Base-by-base conservation (phyloP, 30 jellyfish, hydroid and myxozoan species). In the Pseudorhiza aurosa region DNA sequence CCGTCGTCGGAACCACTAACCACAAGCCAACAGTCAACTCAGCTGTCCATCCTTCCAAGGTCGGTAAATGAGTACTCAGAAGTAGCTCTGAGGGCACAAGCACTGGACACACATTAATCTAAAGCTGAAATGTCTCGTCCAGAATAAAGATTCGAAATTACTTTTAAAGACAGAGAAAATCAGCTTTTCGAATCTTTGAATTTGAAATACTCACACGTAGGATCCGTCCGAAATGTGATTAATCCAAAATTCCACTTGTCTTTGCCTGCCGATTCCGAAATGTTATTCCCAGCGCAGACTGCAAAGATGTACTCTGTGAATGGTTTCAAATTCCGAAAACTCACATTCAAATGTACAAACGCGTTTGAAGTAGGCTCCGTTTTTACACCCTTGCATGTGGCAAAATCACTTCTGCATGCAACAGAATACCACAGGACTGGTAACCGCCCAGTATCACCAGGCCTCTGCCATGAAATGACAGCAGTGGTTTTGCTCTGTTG, bases 391-490 rank as follows among this genome's bases (percentile, higher is more conserved):
- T 28, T 35, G 39, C 87, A 74, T 17, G 19, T 31, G 10, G 11
- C 50, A 26, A 37, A 0, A 22, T 22, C 36, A 7, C 18, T 36
- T 19, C 12, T 58, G 87, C 87, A 74, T 2, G 19, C 12, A 18
- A 55, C 37, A 15, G 65, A 74, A 64, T 50, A 74, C 63, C 56
- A 74, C 3, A 74, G 47, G 33, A 36, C 50, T 5, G 50, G 50
- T 2, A 74, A 25, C 21, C 58, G 35, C 4, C 87, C 87, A 0
- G 65, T 49, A 5, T 15, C 37, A 19, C 30, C 31, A 3, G 89
- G 89, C 24, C 44, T 50, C 33, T 58, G 27, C 89, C 89, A 77
- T 25, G 81, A 7, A 14, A 77, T 39, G 45, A 65, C 19, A 2
- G 70, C 81, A n/a, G 89, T 53, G 5, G 80, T 35, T 39, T 44